phyloP scores from a whole-genome alignment of 2,797 vertebrate species.

The Mormyrops boulengeri region DNA sequence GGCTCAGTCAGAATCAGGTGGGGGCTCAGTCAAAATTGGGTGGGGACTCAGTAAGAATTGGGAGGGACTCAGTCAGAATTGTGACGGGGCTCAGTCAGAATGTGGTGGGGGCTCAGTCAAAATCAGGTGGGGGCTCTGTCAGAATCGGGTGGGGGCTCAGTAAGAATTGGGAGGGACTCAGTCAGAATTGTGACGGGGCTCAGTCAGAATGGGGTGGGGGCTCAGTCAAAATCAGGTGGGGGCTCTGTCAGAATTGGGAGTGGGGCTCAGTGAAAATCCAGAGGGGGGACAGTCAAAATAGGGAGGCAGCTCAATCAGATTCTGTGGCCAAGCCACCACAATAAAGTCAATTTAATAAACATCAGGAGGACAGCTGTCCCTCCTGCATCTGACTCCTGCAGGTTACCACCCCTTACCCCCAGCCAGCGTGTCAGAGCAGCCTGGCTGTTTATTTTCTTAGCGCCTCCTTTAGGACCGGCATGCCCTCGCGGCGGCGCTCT shows the following conservation, averaged over 20 bases:
- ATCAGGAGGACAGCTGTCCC: not conserved
- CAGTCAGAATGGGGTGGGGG: not conserved
- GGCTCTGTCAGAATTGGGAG: not conserved
- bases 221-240: not conserved
- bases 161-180: not conserved
- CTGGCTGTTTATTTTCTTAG: constrained; percentile 7
- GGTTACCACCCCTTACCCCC: not conserved
- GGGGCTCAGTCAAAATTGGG: not conserved
- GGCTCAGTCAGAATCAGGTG: not conserved
- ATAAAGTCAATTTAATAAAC: not conserved
- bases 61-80: not conserved
- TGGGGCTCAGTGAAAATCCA: not conserved
- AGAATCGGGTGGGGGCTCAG: not conserved
- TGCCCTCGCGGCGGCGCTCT: not conserved
- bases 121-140: not conserved
- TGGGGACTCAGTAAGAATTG: not conserved
- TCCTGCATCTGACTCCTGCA: not conserved
- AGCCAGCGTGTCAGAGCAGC: not conserved
- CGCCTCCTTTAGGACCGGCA: not conserved
- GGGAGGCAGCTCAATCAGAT: not conserved
- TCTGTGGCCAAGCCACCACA: not conserved
- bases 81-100: not conserved
- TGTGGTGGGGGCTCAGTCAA: not conserved
- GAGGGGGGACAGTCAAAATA: not conserved
- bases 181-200: no score